Conservation (phyloP, 2,797 vertebrate genomes). For the Numenius phaeopus region DNA sequence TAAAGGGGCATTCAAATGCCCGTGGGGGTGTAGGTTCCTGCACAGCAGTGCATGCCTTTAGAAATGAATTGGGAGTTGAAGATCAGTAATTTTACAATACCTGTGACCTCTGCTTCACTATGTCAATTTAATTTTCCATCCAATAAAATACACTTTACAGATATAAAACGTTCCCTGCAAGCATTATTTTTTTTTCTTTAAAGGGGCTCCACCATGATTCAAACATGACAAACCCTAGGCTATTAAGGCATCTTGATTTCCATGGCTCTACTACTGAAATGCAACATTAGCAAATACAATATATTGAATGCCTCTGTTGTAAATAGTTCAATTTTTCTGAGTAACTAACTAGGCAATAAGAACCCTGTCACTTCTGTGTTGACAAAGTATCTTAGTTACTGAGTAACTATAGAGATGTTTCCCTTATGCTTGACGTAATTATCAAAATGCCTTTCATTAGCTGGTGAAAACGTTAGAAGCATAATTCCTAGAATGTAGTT, state of each 20-base stretch:
- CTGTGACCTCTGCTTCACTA: background rate
- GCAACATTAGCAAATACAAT: background rate
- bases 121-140: background rate
- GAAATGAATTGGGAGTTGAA: background rate
- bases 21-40: background rate
- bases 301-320: background rate
- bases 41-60: background rate
- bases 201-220: background rate
- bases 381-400: slow-evolving; percentile 49
- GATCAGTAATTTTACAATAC: background rate
- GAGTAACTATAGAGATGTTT: slow-evolving; percentile 57
- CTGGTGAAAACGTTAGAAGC: background rate
- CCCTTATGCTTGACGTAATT: slow-evolving; percentile 11
- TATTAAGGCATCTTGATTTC: background rate
- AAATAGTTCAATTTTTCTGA: slow-evolving; percentile 46
- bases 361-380: slow-evolving; percentile 18
- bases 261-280: background rate
- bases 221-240: background rate
- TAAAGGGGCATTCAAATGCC: background rate
- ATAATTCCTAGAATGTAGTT: background rate
- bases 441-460: slow-evolving; percentile 39
- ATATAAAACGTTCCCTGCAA: background rate
- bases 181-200: background rate
- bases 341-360: slow-evolving; percentile 30
- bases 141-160: background rate